These are phyloP conservation scores for Steinernema feltiae DNA, from an alignment of 1,140 invertebrate species.

Conservation along the genomic window DNA sequence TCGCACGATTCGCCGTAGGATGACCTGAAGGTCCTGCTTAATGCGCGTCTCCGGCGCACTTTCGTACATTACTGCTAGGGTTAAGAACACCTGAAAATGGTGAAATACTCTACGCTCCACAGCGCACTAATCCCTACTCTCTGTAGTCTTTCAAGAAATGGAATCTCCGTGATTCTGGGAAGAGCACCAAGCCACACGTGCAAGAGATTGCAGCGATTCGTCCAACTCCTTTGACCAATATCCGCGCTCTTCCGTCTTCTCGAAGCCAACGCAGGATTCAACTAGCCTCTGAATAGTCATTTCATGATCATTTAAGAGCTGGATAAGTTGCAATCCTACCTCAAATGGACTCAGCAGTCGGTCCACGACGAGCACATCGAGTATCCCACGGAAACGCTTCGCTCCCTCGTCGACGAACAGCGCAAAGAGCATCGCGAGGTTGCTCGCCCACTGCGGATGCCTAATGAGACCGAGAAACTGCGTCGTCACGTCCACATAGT, in stretches of 20 bases:
- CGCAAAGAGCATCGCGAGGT: background rate
- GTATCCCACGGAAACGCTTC: background rate
- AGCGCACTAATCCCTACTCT: background rate
- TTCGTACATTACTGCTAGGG: background rate
- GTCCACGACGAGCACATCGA: background rate
- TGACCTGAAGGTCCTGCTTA: background rate
- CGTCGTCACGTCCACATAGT: background rate
- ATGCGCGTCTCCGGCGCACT: background rate
- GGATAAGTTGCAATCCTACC: background rate
- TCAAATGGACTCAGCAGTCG: background rate
- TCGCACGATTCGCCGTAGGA: background rate
- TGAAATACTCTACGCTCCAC: too few species aligned
- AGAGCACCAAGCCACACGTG: background rate
- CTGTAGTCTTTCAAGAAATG: background rate
- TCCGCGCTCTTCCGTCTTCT: background rate
- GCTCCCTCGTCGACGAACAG: background rate
- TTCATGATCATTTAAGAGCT: too few species aligned
- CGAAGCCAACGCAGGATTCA: background rate
- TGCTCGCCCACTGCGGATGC: background rate
- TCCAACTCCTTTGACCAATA: background rate
- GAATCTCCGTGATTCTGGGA: background rate
- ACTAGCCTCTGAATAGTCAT: background rate
- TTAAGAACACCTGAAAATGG: background rate
- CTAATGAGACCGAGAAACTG: background rate
- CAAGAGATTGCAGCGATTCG: background rate